Base-by-base conservation (phyloP, 1,140 invertebrate genomes). In the Luehdorfia chinensis region DNA sequence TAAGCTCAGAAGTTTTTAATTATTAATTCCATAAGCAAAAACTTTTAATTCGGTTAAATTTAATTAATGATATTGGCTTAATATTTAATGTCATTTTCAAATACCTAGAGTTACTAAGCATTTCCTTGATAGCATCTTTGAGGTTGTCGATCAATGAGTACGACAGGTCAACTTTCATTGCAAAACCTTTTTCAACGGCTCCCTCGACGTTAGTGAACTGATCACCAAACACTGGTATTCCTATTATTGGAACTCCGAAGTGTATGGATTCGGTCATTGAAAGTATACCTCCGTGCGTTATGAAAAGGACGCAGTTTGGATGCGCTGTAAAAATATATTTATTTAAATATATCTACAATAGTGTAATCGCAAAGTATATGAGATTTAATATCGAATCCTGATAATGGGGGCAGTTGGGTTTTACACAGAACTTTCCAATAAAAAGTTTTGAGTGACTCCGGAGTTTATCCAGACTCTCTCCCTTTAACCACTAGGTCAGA, bases 201-300 rank as follows among this genome's bases (percentile, higher is more conserved):
- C 44, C 59, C 0, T 50, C 43, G 0, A 68, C 39, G 13, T 92
- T 92, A n/a, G 74, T 68, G 1, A 74, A 80, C 59, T 93, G 92
- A 78, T 93, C 91, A 1, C 79, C 87, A 23, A 90, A 91, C 5
- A 93, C 83, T n/a, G 93, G 93, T 41, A 93, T 88, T 5, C 89
- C 90, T 7, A 94, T 72, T 1, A 92, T 74, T 0, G 92, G 92
- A 1, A 92, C 88, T 30, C 90, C 91, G 49, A 89, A 87, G 65
- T 91, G 89, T 8, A 93, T 80, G 1, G 91, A 84, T 65, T 94
- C 93, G 12, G 88, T 89, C 1, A 89, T 87, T 27, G 92, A 92
- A 13, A 92, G 75, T n/a, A 91, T 67, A 13, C 93, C 93, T 1
- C 91, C 92, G 49, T 94, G 92, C 0, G 91, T 91, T 11, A 94